Evolutionary conservation across 2,888 invertebrate species (phyloP).

Genomic region (Mellilla xanthometata): DNA sequence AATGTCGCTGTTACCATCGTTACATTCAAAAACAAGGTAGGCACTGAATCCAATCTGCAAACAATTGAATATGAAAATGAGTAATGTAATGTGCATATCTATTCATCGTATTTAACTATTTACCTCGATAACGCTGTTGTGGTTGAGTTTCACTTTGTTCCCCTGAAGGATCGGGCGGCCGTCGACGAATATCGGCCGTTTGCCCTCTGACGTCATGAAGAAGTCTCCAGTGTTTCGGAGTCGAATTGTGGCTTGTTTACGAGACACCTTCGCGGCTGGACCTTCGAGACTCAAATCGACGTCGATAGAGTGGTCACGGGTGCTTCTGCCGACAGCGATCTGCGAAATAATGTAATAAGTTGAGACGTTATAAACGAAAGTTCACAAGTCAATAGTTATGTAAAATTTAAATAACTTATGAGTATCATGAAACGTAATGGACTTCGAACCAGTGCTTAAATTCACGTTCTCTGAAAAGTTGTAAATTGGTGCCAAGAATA

Average conservation of each 20-base stretch:
- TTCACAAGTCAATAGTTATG: no score
- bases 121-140: conserved; percentile 97
- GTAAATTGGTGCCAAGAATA: no score
- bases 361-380: no score
- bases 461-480: no score
- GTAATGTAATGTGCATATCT: neutral
- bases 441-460: no score
- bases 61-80: conserved; percentile 4
- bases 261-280: conserved; percentile 95
- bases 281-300: conserved; percentile 97
- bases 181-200: conserved; percentile 96
- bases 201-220: conserved; percentile 96
- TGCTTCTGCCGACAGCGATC: conserved; percentile 96
- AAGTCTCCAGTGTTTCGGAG: conserved; percentile 97
- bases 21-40: conserved; percentile 1
- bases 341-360: conserved; percentile 56
- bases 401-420: no score
- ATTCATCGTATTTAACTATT: conserved; percentile 4
- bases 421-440: no score
- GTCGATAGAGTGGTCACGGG: conserved; percentile 94
- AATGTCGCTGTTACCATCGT: no score
- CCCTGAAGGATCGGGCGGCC: conserved; percentile 94
- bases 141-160: conserved; percentile 94
- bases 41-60: conserved; percentile 3
- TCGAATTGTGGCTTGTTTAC: conserved; percentile 95